These are phyloP conservation scores for Taenioides sp. DNA, from an alignment of 2,797 vertebrate genomes.

Conservation along the genomic window DNA sequence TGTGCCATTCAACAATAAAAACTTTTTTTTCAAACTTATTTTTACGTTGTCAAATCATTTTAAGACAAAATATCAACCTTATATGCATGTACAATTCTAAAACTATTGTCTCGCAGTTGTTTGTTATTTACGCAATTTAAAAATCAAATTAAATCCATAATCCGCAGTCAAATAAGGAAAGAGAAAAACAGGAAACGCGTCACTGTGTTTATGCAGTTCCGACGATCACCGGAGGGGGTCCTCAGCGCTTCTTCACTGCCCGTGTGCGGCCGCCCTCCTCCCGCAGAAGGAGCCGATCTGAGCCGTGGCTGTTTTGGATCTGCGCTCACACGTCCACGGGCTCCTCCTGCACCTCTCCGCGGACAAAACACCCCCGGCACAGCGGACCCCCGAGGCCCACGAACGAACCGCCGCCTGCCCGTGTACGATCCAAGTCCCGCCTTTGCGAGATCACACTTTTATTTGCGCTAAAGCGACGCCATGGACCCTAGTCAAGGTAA, in stretches of 20 bases:
- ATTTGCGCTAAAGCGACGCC: slow-evolving; percentile 29
- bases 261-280: neutral
- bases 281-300: slow-evolving; percentile 42
- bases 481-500: slow-evolving; percentile 76
- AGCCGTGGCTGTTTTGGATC: slow-evolving; percentile 46
- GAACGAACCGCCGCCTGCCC: neutral
- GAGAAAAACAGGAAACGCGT: too few species aligned
- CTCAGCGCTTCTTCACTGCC: neutral
- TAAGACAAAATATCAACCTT: neutral
- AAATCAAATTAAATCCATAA: too few species aligned
- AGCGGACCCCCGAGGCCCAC: neutral
- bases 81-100: too few species aligned
- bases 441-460: neutral
- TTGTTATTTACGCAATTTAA: too few species aligned
- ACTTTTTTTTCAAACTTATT: neutral
- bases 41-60: neutral
- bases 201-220: too few species aligned
- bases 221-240: neutral
- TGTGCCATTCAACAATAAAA: neutral
- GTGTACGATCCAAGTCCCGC: neutral
- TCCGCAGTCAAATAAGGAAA: too few species aligned
- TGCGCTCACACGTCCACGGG: neutral
- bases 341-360: slow-evolving; percentile 38
- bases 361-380: slow-evolving; percentile 31
- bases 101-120: too few species aligned